Conservation (phyloP, 2,797 vertebrate genomes). For the Nyctibius grandis region DNA sequence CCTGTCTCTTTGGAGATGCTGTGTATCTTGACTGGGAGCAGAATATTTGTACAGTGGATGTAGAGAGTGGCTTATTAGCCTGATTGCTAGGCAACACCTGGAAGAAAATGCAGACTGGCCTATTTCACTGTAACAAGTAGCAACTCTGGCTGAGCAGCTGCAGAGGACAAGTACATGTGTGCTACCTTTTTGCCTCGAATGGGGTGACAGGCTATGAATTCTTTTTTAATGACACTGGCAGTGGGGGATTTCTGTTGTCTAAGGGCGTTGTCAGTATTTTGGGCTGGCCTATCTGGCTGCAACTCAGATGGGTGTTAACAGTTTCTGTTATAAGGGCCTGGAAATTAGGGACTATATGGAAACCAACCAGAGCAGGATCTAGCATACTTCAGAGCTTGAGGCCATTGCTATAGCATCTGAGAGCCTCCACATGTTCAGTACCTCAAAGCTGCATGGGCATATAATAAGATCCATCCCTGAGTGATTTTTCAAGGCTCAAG, state of each 20-base stretch:
- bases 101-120: not conserved
- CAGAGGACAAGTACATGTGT: not conserved
- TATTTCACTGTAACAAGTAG: not conserved
- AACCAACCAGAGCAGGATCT: not conserved
- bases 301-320: constrained; percentile 18
- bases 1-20: not conserved
- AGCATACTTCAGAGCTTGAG: not conserved
- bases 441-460: not conserved
- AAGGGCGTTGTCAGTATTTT: not conserved
- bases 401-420: not conserved
- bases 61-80: not conserved
- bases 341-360: constrained; percentile 27
- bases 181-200: not conserved
- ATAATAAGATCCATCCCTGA: not conserved
- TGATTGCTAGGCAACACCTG: not conserved
- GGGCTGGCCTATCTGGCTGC: constrained; percentile 11
- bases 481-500: not conserved
- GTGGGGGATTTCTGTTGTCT: not conserved
- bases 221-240: not conserved
- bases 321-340: constrained; percentile 25
- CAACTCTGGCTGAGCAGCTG: not conserved
- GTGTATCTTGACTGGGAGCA: not conserved
- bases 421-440: rapidly evolving
- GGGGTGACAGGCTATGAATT: not conserved
- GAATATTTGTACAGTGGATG: not conserved